Evolutionary conservation across 1,140 invertebrate species (phyloP).

Genomic region (Nephila pilipes): DNA sequence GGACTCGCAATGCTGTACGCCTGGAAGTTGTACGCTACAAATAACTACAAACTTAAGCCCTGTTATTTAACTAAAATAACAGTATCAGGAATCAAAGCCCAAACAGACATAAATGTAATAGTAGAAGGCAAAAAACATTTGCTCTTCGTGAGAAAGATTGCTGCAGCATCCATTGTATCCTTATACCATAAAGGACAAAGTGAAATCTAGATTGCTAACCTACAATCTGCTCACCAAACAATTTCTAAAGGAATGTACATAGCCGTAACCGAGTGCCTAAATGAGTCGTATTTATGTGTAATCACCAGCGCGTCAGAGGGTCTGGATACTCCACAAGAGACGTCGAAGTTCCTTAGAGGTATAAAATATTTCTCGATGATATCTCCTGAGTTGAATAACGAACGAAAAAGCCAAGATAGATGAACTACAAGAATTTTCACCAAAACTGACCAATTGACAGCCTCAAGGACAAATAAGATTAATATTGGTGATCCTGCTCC

Average conservation of each 20-base stretch:
- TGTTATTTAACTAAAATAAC: neutral
- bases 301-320: neutral
- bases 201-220: neutral
- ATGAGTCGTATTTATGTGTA: neutral
- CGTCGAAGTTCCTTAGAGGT: too few relatives aligned
- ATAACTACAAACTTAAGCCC: neutral
- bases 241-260: neutral
- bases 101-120: neutral
- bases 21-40: constrained; percentile 4
- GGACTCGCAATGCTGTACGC: neutral
- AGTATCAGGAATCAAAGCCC: neutral
- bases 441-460: neutral
- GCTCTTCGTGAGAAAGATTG: neutral
- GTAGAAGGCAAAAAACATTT: neutral
- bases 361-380: neutral
- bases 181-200: neutral
- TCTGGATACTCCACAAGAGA: neutral
- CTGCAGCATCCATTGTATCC: neutral
- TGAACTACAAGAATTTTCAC: constrained; percentile 11
- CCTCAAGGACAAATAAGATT: neutral
- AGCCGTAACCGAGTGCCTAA: too few relatives aligned
- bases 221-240: neutral
- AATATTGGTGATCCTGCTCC: neutral
- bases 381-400: neutral
- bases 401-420: neutral